These are phyloP conservation scores for Pseudorectes ferrugineus DNA, from an alignment of 2,113 vertebrate species.

Conservation along the genomic window DNA sequence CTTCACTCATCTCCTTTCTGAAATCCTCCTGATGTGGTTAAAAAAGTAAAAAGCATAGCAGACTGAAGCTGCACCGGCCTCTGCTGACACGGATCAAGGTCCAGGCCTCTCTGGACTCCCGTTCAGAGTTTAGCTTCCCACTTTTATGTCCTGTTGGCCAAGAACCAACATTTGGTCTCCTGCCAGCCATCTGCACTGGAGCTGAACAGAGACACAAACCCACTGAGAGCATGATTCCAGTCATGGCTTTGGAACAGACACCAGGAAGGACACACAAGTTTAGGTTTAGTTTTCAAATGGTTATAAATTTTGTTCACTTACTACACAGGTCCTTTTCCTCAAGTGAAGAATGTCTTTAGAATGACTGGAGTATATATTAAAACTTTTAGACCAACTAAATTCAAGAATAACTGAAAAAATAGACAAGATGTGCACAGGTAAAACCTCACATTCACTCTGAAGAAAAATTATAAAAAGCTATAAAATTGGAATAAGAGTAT, in stretches of 20 bases:
- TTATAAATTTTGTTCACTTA: neutral
- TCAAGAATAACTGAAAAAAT: neutral
- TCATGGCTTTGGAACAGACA: neutral
- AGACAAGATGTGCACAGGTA: neutral
- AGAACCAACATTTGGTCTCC: neutral
- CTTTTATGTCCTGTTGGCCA: neutral
- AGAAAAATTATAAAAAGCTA: neutral
- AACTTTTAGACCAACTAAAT: neutral
- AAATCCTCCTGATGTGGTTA: neutral
- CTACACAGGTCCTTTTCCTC: neutral
- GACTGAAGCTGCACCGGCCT: neutral
- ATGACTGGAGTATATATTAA: neutral
- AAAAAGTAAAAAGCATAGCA: neutral
- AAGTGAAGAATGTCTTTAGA: neutral
- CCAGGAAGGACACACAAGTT: neutral
- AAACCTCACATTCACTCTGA: neutral
- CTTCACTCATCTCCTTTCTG: neutral
- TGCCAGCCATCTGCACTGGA: conserved; percentile 4
- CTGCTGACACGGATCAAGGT: neutral
- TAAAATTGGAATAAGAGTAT: neutral
- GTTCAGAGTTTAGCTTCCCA: neutral
- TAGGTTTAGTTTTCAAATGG: neutral
- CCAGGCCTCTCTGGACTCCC: neutral
- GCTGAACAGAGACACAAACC: neutral
- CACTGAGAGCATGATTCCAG: neutral